phyloP scores from a whole-genome alignment of 2,113 vertebrate genomes.

The Uria lomvia region DNA sequence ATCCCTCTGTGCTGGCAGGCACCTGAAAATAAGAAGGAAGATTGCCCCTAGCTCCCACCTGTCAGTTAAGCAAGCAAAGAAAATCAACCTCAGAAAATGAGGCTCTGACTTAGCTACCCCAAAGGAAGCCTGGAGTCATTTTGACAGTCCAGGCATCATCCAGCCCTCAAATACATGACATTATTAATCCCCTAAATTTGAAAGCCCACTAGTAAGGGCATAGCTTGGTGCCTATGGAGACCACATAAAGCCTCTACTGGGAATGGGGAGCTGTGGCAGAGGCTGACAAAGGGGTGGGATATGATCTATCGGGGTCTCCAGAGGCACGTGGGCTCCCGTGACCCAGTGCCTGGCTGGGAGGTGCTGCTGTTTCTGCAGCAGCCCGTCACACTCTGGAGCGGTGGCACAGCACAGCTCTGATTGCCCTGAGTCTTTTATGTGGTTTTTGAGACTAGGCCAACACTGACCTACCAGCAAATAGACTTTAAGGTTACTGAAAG shows the following conservation, averaged over 20 bases:
- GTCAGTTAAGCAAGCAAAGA: neutral
- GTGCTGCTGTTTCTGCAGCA: neutral
- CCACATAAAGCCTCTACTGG: neutral
- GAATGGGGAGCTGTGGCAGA: neutral
- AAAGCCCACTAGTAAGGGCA: neutral
- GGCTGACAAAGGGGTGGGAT: neutral
- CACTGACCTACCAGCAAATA: neutral
- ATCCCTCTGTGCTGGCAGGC: neutral
- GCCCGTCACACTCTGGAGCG: accelerated
- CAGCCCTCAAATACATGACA: neutral
- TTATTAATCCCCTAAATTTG: neutral
- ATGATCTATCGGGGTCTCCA: neutral
- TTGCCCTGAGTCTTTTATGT: neutral
- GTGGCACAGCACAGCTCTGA: neutral
- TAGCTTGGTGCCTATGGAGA: neutral
- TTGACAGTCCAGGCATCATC: neutral
- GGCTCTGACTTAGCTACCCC: neutral
- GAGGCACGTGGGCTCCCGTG: accelerated
- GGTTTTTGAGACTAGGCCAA: neutral
- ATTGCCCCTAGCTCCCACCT: neutral
- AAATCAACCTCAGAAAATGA: neutral
- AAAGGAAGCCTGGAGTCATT: neutral
- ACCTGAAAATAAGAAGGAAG: neutral
- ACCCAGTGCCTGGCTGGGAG: neutral
- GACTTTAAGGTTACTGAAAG: neutral